Evolutionary conservation across 2,888 invertebrate genomes (phyloP), one percentile per base, ranked within the genome.

Genomic region (Pterostichus madidus): DNA sequence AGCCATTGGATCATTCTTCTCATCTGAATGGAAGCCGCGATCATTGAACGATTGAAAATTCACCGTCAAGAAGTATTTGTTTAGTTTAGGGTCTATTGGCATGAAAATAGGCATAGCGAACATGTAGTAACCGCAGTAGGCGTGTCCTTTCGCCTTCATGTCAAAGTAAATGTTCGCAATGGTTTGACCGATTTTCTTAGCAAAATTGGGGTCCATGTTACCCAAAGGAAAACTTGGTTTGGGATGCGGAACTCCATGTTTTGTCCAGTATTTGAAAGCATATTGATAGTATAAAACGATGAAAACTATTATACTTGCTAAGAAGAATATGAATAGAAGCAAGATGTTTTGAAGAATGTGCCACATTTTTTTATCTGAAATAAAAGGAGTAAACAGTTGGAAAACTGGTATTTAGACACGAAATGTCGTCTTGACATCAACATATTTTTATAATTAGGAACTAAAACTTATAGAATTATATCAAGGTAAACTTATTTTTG

Each of bases 41-140:
- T 90, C 90, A 2, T 88, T 87, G 84, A 90, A 90, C 83, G 89
- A 88, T 2, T 89, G 87, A 71, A 90, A 90, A 83, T 90, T 90
- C 32, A 88, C 86, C 2, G 89, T 88, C 82, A 90, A 84, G 31
- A 90, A 85, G 10, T 88, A 87, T 83, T 89, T 90, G 59, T 90
- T 89, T 5, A 89, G 84, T n/a, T 89, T 87, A 0, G 89, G 89
- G 83, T 90, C 89, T 15, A 77, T 52, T 10, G 61, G 31, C n/a
- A 83, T 35, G 13, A 77, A 52, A 7, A 44, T 11, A 24, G 83
- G 83, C 32, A 11, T 52, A 2, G 64, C 46, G 11, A 83, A 64
- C 5, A 77, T 15, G 46, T 83, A 83, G 13, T 73, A 49, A 3
- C 83, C 83, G 17, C 56, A 53, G 49, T 59, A 76, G 15, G 44